These are phyloP conservation scores for Stenotaenia linearis DNA, from an alignment of 2,888 invertebrate genomes.

Conservation along the genomic window DNA sequence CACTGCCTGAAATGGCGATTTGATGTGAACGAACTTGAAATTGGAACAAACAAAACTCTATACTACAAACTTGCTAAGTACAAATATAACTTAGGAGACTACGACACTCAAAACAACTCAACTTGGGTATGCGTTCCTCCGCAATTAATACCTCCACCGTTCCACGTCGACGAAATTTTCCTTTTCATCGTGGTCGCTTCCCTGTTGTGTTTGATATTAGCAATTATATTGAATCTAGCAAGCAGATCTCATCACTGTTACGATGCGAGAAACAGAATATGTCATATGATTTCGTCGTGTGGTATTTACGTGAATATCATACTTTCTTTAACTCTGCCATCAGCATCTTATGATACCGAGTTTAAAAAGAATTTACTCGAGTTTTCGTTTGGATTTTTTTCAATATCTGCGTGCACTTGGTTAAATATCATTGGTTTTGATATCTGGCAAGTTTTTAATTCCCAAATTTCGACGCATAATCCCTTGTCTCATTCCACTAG, in stretches of 20 bases:
- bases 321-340: background rate
- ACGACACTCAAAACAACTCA: background rate
- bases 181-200: no score
- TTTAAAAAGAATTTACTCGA: background rate
- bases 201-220: no score
- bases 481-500: background rate
- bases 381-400: background rate
- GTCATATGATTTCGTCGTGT: background rate
- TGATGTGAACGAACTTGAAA: background rate
- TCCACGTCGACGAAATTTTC: no score
- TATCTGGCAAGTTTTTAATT: background rate
- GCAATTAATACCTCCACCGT: no score
- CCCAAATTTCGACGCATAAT: background rate
- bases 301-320: background rate
- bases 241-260: no score
- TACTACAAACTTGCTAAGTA: background rate
- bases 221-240: no score
- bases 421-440: background rate
- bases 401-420: background rate
- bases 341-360: no score
- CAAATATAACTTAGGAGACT: background rate
- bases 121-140: no score
- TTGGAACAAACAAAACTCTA: background rate
- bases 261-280: no score
- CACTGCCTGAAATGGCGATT: background rate